Evolutionary conservation across 2,113 vertebrate species (phyloP).

Genomic region (Synchiropus splendidus): DNA sequence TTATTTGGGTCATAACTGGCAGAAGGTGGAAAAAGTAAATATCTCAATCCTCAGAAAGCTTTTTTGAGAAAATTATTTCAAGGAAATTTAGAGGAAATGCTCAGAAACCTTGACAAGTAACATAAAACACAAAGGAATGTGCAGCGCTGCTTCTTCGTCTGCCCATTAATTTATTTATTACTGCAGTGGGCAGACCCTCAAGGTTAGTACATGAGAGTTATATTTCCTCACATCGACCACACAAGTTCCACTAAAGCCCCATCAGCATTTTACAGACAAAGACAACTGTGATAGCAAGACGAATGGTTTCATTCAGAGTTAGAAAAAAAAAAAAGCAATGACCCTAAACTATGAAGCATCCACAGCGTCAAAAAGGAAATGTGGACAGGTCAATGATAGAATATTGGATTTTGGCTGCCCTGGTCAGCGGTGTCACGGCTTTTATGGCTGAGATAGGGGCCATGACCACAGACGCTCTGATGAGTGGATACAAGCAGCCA

Average conservation of each 20-base stretch:
- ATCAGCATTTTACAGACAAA: constrained; percentile 39
- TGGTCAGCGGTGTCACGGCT: constrained; percentile 57
- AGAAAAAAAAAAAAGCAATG: constrained; percentile 52
- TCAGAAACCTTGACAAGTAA: too few relatives aligned
- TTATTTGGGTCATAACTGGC: too few relatives aligned
- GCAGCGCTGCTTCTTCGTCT: too few relatives aligned
- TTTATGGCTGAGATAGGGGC: constrained; percentile 61
- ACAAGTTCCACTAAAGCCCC: neutral
- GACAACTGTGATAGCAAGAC: constrained; percentile 55
- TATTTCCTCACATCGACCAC: too few relatives aligned
- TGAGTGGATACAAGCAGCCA: constrained; percentile 71
- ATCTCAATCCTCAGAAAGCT: too few relatives aligned
- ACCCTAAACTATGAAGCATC: constrained; percentile 58
- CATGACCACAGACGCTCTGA: constrained; percentile 49
- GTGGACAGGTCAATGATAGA: constrained; percentile 53
- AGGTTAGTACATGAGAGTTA: too few relatives aligned
- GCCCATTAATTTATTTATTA: too few relatives aligned
- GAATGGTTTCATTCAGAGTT: constrained; percentile 67
- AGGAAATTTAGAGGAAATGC: too few relatives aligned
- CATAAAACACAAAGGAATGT: too few relatives aligned
- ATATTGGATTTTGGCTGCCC: constrained; percentile 65
- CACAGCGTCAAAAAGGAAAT: constrained; percentile 36
- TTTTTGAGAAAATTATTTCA: too few relatives aligned
- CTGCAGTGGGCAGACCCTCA: too few relatives aligned
- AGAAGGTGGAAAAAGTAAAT: too few relatives aligned